Conservation (phyloP, 1,140 invertebrate genomes). For the Sarcophaga bullata region DNA sequence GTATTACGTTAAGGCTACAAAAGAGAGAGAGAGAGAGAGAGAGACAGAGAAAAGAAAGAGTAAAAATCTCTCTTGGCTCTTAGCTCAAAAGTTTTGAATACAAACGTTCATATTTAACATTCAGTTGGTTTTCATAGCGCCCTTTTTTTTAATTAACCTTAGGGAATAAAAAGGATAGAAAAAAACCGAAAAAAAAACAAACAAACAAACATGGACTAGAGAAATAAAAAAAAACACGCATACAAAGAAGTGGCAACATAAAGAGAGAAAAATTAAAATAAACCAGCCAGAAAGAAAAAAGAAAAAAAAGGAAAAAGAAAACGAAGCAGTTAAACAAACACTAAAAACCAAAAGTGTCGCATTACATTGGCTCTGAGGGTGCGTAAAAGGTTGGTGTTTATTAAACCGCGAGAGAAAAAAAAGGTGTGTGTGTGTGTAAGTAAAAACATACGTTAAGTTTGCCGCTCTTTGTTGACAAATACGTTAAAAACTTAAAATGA, state of each 20-base stretch:
- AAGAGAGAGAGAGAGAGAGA: too few relatives aligned
- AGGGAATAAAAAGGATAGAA: neutral
- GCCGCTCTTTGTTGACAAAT: neutral
- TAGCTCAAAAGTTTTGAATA: too few relatives aligned
- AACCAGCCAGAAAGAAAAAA: too few relatives aligned
- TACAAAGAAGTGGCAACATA: neutral
- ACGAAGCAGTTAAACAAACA: conserved; percentile 13
- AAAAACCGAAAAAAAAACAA: neutral
- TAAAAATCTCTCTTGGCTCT: too few relatives aligned
- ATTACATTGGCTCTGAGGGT: conserved; percentile 17
- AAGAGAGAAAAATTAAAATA: neutral
- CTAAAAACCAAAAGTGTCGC: conserved; percentile 26
- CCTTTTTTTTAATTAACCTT: neutral
- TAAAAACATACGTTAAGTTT: neutral
- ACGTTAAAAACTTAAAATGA: neutral
- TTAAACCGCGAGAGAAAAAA: neutral
- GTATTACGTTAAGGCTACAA: too few relatives aligned
- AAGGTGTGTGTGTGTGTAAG: too few relatives aligned
- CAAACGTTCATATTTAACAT: too few relatives aligned
- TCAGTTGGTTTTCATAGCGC: too few relatives aligned
- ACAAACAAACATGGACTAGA: neutral
- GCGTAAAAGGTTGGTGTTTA: conserved; percentile 5
- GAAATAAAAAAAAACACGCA: neutral
- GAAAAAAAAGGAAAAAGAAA: too few relatives aligned
- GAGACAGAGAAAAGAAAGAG: too few relatives aligned